Evolutionary conservation across 2,888 invertebrate species (phyloP).

Genomic region (Gandaritis pyraliata): DNA sequence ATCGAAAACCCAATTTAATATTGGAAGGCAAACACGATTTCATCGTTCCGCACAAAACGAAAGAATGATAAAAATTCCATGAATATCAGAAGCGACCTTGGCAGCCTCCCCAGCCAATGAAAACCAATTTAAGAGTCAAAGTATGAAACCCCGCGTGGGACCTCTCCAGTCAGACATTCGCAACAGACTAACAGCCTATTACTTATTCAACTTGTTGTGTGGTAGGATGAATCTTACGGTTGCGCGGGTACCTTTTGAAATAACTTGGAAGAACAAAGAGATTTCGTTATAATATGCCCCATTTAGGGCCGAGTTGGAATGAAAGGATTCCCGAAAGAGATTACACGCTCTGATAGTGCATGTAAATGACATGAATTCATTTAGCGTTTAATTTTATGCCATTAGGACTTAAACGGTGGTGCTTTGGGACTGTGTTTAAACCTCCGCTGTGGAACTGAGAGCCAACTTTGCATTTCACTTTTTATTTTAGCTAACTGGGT

Average conservation of each 20-base stretch:
- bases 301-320: slow-evolving; percentile 25
- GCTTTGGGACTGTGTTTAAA: slow-evolving; percentile 28
- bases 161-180: slow-evolving; percentile 38
- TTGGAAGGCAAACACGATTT: slow-evolving; percentile 31
- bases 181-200: slow-evolving; percentile 42
- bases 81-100: slow-evolving; percentile 39
- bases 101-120: slow-evolving; percentile 41
- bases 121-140: slow-evolving; percentile 51
- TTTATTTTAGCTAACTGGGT: background rate
- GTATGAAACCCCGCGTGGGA: slow-evolving; percentile 37
- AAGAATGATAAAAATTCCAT: slow-evolving; percentile 37
- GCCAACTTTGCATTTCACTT: background rate
- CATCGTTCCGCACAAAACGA: slow-evolving; percentile 29
- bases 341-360: slow-evolving; percentile 36
- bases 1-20: slow-evolving; percentile 32
- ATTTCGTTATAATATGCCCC: slow-evolving; percentile 34
- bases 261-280: slow-evolving; percentile 35
- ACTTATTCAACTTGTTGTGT: slow-evolving; percentile 50
- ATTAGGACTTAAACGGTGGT: slow-evolving; percentile 30
- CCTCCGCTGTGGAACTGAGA: slow-evolving; percentile 19
- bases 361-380: slow-evolving; percentile 35
- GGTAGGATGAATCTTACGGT: slow-evolving; percentile 46
- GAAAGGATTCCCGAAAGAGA: slow-evolving; percentile 32
- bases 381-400: slow-evolving; percentile 34
- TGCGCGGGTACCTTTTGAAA: slow-evolving; percentile 36